A percentile compares a stretch with the other conserved stretches of the same genome.
Evolutionary conservation across 1,140 invertebrate species (phyloP).

Genomic region (Zaprionus ornatus): DNA sequence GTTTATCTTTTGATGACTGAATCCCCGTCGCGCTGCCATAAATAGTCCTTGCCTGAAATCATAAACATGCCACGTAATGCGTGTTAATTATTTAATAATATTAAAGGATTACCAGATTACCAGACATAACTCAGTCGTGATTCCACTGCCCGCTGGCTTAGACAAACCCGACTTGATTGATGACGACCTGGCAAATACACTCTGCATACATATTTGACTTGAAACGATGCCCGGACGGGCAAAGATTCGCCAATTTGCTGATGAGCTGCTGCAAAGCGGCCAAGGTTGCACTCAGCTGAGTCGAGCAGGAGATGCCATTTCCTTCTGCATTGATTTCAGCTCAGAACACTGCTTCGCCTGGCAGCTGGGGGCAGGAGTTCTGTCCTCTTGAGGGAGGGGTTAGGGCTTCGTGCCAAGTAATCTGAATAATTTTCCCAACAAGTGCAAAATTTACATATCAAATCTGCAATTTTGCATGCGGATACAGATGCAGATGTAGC

Average conservation of each 20-base stretch:
- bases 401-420: slow-evolving; percentile 56
- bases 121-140: slow-evolving; percentile 41
- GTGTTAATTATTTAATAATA: slow-evolving; percentile 80
- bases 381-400: background rate
- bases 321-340: slow-evolving; percentile 47
- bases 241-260: slow-evolving; percentile 56
- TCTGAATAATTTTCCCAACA: slow-evolving; percentile 79
- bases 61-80: slow-evolving; percentile 69
- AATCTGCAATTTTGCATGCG: slow-evolving; percentile 70
- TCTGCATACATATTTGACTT: slow-evolving; percentile 16
- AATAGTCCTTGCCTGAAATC: slow-evolving; percentile 40
- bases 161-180: slow-evolving; percentile 43
- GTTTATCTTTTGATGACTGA: slow-evolving; percentile 78
- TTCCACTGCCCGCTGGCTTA: background rate
- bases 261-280: slow-evolving; percentile 54
- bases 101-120: slow-evolving; percentile 76
- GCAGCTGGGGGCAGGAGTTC: background rate
- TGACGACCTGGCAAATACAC: slow-evolving; percentile 15
- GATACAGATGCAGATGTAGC: slow-evolving; percentile 16
- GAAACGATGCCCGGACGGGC: background rate
- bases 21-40: slow-evolving; percentile 48
- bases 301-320: slow-evolving; percentile 22
- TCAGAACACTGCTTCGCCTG: slow-evolving; percentile 3
- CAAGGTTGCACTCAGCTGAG: slow-evolving; percentile 49
- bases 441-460: slow-evolving; percentile 78